Evolutionary conservation across 2,797 vertebrate species (phyloP).

Genomic region (Micromesistius poutassou): DNA sequence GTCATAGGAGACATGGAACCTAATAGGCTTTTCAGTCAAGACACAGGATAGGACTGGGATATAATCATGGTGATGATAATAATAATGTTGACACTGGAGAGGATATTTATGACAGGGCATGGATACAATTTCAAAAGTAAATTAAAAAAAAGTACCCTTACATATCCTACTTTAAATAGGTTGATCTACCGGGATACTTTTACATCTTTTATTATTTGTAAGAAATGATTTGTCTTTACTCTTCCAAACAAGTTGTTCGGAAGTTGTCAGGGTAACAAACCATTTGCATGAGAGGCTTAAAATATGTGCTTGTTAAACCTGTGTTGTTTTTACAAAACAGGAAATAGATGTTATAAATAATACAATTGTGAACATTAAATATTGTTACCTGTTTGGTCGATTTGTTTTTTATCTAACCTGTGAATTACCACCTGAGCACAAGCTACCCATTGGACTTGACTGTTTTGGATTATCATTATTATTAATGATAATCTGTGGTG

Average conservation of each 20-base stretch:
- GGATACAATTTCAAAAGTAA: no score
- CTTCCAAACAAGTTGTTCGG: background rate
- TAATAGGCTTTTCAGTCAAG: no score
- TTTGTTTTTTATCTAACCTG: slow-evolving; percentile 5
- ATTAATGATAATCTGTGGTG: slow-evolving; percentile 63
- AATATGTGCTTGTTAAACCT: background rate
- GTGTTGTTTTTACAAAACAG: background rate
- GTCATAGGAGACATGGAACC: no score
- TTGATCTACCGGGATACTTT: background rate
- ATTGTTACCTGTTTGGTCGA: background rate
- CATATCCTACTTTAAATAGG: no score
- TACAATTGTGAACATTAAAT: slow-evolving; percentile 6
- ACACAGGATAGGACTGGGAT: no score
- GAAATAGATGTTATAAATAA: background rate
- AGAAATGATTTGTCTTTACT: background rate
- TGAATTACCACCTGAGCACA: slow-evolving; percentile 56
- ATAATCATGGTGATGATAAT: no score
- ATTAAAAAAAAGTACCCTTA: no score
- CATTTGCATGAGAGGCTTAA: background rate
- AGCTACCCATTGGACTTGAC: slow-evolving; percentile 54
- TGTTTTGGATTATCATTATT: slow-evolving; percentile 68
- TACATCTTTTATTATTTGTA: background rate
- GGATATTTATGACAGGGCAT: no score
- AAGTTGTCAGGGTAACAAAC: background rate
- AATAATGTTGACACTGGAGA: no score